Base-by-base conservation (phyloP, 2,113 vertebrate species). In the Thamnaconus septentrionalis region DNA sequence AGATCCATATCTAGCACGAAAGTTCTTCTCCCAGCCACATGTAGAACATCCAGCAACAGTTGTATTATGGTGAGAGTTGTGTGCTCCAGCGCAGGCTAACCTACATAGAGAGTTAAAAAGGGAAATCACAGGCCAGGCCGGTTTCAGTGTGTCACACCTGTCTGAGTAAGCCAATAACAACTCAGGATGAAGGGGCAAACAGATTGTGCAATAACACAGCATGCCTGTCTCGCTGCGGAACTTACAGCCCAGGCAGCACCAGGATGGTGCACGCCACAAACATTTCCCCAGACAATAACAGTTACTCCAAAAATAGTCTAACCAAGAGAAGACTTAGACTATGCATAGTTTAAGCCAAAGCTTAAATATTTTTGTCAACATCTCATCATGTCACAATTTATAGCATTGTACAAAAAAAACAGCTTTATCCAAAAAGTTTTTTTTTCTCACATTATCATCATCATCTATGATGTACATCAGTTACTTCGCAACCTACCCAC, bases 81-180 rank as follows among this genome's bases (percentile, higher is more conserved):
- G 18, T 31, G 18, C 18, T 31, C 18, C 18, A 31, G 18, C 18
- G 53, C 51, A 60, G 6, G 61, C 56, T 68, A 66, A 76, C 48
- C 64, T 58, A 59, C 51, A 66, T 51, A 53, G 44, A 61, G 18
- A 63, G 66, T 67, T 76, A 76, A 68, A 53, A 45, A 61, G 60
- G 59, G 31, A 77, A 73, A 53, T 41, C 46, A 61, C 47, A 63
- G 62, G 53, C 47, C 55, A 71, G 72, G 71, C 72, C n/a, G 51
- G 76, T 85, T 85, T 80, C 71, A 70, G 61, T 68, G 63, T 59
- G 86, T 88, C 87, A 87, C 88, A 89, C 87, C 89, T 84, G 64
- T 71, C 78, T 49, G 64, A 54, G 39, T 57, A 56, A 80, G 78
- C 90, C 86, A 89, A 88, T 88, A 76, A 82, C 55, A 87, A 57